Percentiles rank a stretch among this genome's conserved stretches.
Evolutionary conservation across 2,113 vertebrate species (phyloP).

Genomic region (Spea bombifrons): DNA sequence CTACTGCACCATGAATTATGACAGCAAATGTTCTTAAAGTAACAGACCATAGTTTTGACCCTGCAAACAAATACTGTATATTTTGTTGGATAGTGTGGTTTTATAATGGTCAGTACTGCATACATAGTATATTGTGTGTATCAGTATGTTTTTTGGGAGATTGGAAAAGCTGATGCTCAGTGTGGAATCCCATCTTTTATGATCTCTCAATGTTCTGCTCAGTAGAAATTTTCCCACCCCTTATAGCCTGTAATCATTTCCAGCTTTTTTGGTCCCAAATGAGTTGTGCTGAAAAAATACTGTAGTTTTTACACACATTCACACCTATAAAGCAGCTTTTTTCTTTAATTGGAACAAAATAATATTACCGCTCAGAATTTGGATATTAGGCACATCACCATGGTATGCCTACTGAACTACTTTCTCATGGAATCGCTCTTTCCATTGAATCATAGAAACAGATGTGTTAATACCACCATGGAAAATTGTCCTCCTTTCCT

Average conservation of each 20-base stretch:
- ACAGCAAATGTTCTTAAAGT: too few species aligned
- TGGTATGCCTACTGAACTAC: conserved; percentile 57
- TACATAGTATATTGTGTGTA: conserved; percentile 18
- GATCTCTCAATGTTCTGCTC: conserved; percentile 45
- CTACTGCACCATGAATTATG: too few species aligned
- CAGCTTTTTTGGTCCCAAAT: conserved; percentile 48
- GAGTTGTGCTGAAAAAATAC: conserved; percentile 45
- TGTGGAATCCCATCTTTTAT: conserved; percentile 49
- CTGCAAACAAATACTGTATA: too few species aligned
- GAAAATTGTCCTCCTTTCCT: conserved; percentile 68
- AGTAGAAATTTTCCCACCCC: conserved; percentile 48
- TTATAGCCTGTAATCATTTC: conserved; percentile 47
- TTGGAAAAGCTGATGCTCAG: conserved; percentile 42
- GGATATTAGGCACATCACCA: conserved; percentile 60
- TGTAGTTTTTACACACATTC: conserved; percentile 53
- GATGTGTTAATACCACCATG: conserved; percentile 71
- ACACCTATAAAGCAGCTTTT: conserved; percentile 53
- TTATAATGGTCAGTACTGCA: conserved; percentile 6
- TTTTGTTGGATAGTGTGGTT: background rate
- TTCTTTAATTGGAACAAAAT: conserved; percentile 57
- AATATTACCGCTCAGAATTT: conserved; percentile 52
- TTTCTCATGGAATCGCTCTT: conserved; percentile 73
- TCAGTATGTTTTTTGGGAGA: conserved; percentile 37
- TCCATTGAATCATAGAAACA: conserved; percentile 75
- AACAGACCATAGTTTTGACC: too few species aligned